These are phyloP conservation scores for Vidua chalybeata DNA, from an alignment of 2,113 vertebrate species.

Conservation along the genomic window DNA sequence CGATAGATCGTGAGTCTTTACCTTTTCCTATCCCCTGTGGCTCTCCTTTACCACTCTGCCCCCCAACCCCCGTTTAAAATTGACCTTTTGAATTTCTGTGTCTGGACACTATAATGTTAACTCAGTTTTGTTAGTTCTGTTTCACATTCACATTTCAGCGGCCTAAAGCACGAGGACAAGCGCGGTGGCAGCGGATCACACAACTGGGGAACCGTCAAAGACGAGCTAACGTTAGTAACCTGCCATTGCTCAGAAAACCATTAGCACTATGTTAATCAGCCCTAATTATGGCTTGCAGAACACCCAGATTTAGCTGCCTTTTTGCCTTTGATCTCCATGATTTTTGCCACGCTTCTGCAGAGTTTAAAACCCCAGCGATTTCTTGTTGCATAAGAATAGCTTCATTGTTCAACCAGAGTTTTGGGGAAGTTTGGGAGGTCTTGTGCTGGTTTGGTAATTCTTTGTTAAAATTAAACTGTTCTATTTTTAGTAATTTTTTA, in stretches of 20 bases:
- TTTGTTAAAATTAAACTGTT: not conserved
- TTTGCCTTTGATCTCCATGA: not conserved
- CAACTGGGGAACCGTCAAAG: conserved; percentile 99
- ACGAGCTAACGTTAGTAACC: conserved; percentile 90
- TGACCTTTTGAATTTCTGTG: conserved; percentile 57
- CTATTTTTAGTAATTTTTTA: not conserved
- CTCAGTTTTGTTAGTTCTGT: conserved; percentile 90
- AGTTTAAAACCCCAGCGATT: not conserved
- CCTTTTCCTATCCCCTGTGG: not conserved
- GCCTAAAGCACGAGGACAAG: conserved; percentile 96
- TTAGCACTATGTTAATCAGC: not conserved
- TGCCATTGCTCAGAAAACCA: not conserved
- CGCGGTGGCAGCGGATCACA: conserved; percentile 96
- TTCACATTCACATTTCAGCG: conserved; percentile 91
- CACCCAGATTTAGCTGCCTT: not conserved
- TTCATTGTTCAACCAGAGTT: not conserved
- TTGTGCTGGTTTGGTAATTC: not conserved
- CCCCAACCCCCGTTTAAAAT: not conserved
- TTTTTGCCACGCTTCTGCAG: not conserved
- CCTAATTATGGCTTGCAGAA: not conserved
- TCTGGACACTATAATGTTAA: conserved; percentile 80
- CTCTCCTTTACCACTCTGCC: not conserved
- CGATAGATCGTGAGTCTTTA: conserved; percentile 92
- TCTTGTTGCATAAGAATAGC: rapidly evolving
- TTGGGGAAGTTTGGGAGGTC: not conserved